These are phyloP conservation scores for Orestias chungarensis DNA, from an alignment of 2,797 vertebrate species.

Conservation along the genomic window DNA sequence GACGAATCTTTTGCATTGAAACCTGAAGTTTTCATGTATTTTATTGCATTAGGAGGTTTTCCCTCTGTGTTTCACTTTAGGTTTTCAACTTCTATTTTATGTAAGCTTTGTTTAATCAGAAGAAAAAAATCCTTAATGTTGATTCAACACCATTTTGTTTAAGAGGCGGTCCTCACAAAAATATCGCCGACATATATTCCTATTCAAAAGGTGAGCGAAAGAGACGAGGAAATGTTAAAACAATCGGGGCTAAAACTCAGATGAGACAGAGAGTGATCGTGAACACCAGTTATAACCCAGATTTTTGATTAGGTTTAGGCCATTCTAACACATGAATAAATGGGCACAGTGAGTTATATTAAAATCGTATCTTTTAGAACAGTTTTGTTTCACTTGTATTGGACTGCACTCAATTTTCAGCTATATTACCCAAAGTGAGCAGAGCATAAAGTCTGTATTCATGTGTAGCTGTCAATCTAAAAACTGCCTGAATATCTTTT, in stretches of 20 bases:
- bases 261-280: no score
- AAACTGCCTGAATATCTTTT: conserved; percentile 2
- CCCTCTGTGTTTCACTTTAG: not conserved
- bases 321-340: not conserved
- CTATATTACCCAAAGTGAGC: conserved; percentile 7
- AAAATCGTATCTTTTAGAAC: no score
- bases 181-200: not conserved
- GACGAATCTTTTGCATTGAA: no score
- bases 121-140: not conserved
- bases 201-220: not conserved
- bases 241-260: not conserved
- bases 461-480: conserved; percentile 10
- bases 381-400: not conserved
- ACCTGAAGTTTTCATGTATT: not conserved
- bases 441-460: conserved; percentile 32
- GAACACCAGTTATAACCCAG: not conserved
- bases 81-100: not conserved
- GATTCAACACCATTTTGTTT: not conserved
- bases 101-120: not conserved
- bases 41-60: no score
- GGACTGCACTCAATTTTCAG: conserved; percentile 26
- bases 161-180: not conserved
- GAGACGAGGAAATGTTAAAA: not conserved
- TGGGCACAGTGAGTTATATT: no score
- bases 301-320: not conserved